Evolutionary conservation across 1,140 invertebrate genomes (phyloP), one percentile per base, ranked within the genome.

Genomic region (Conus ventricosus): DNA sequence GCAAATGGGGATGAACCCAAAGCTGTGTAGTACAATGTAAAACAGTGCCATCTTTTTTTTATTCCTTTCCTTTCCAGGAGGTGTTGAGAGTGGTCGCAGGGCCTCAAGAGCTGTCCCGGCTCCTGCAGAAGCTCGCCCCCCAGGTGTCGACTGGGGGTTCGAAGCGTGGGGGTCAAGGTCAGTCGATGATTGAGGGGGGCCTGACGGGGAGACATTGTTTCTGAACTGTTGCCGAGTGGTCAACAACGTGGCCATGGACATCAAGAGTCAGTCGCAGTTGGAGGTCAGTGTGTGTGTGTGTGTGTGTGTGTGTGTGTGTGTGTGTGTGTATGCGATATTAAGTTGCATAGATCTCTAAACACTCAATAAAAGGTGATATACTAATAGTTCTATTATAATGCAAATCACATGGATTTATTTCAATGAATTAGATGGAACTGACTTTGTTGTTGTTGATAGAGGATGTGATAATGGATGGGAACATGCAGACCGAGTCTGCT

Each of bases 31-130:
- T 39, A 39, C 39, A 39, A 3, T 39, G 39, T 39, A 39, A 39
- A 39, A 60, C 8, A 60, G 4, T 60, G 57, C 8, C 1, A 60
- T 20, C 51, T 67, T 75, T 75, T 20, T 86, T 53, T 53, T 86
- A 6, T 53, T 55, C 93, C 82, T 76, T 53, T 23, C 76, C 17
- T 53, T 51, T 93, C 84, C 94, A 96, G 96, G 95, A 96, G 92
- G 95, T 95, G 85, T 93, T 96, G 51, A 92, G 96, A 87, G 96
- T 96, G 93, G 95, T 95, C 88, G 96, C 96, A 63, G 96, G 96
- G 90, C 92, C 96, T 20, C 90, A 93, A 83, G 94, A 95, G 88
- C 92, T 96, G 27, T 95, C 94, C 67, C 94, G 95, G 85, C 92
- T 96, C 51, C 92, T 96, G 8, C 84, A 92, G 63, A 86, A 90